Evolutionary conservation across 2,888 invertebrate species (phyloP).

Genomic region (Athripsodes cinereus): DNA sequence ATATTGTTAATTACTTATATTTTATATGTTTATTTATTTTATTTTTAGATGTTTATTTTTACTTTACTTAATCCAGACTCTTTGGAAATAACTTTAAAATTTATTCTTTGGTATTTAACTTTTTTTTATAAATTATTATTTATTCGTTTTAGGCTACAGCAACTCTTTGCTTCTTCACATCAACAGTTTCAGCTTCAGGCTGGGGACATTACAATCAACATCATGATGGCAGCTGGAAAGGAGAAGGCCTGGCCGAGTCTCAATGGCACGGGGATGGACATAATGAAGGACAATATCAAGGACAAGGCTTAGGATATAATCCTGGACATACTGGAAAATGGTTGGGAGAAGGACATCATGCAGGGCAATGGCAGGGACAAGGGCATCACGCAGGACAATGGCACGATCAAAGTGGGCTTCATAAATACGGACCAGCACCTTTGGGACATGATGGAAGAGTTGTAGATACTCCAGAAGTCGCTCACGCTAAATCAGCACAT

Average conservation of each 20-base stretch:
- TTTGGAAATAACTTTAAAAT: no score
- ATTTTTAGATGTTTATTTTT: no score
- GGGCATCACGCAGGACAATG: background rate
- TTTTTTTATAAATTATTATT: no score
- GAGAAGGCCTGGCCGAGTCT: constrained; percentile 15
- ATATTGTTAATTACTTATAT: no score
- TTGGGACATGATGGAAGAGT: constrained; percentile 49
- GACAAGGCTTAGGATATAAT: background rate
- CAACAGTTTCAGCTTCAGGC: constrained; percentile 10
- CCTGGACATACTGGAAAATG: background rate
- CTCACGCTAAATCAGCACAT: constrained; percentile 30
- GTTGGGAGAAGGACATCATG: background rate
- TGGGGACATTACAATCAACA: constrained; percentile 28
- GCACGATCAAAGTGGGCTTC: constrained; percentile 22
- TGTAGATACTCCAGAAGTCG: constrained; percentile 57
- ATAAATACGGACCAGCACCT: constrained; percentile 30
- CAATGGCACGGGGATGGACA: background rate
- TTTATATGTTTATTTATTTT: no score
- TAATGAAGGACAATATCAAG: background rate
- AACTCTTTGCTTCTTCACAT: background rate
- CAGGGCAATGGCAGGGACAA: background rate
- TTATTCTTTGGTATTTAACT: no score
- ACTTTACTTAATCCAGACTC: no score
- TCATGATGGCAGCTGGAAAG: constrained; percentile 17
- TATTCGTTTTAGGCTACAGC: constrained; percentile 3